Conservation (phyloP, 2,113 vertebrate genomes). For the Notechis scutatus region DNA sequence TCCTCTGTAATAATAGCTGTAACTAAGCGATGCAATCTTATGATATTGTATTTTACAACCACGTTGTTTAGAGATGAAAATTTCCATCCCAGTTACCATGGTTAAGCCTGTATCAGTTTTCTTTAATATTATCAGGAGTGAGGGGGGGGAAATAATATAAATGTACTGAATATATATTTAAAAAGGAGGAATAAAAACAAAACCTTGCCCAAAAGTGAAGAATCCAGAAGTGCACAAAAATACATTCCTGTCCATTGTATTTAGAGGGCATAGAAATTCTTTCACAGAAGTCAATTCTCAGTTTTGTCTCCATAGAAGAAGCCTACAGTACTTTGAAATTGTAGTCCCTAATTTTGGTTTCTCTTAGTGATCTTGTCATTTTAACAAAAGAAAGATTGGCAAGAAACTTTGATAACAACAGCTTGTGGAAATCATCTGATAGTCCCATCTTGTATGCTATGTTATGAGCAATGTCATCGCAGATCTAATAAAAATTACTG, state of each 20-base stretch:
- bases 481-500: not conserved
- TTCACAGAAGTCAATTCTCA: not conserved
- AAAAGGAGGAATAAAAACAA: not conserved
- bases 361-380: not conserved
- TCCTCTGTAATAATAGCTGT: not conserved
- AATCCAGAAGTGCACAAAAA: not conserved
- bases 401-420: not conserved
- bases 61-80: not conserved
- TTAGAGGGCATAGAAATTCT: not conserved
- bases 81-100: not conserved
- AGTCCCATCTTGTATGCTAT: not conserved
- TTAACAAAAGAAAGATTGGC: not conserved
- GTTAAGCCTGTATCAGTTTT: not conserved
- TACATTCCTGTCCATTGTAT: not conserved
- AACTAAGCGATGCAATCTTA: not conserved
- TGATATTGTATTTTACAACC: not conserved
- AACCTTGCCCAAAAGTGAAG: not conserved
- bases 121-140: not conserved
- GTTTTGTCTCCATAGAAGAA: not conserved
- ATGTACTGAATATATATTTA: not conserved
- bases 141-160: not conserved
- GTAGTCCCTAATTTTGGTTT: not conserved
- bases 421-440: not conserved
- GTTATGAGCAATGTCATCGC: not conserved
- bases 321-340: not conserved